These are phyloP conservation scores for Brachionus rubens DNA, from an alignment of 1,140 invertebrate genomes.

Conservation along the genomic window DNA sequence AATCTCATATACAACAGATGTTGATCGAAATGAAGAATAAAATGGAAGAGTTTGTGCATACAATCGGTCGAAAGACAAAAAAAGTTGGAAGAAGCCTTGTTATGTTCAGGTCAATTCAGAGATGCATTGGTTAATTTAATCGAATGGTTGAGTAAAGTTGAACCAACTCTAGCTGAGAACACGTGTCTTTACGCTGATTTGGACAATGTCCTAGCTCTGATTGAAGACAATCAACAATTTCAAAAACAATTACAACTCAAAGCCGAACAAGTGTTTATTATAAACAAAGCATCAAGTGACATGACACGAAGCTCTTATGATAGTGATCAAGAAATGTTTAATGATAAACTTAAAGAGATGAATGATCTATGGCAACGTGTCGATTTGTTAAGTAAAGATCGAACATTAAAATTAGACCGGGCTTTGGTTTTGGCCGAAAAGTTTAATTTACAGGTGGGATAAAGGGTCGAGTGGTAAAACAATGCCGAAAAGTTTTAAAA, in stretches of 20 bases:
- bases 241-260: conserved; percentile 17
- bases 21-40: conserved; percentile 82
- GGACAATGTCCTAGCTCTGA: conserved; percentile 85
- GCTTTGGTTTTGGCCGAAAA: conserved; percentile 81
- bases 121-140: conserved; percentile 88
- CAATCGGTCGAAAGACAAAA: conserved; percentile 90
- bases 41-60: conserved; percentile 87
- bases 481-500: conserved; percentile 83
- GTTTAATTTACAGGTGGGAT: conserved; percentile 86
- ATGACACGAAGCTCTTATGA: neutral
- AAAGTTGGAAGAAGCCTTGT: conserved; percentile 84
- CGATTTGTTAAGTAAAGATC: conserved; percentile 71
- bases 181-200: conserved; percentile 87
- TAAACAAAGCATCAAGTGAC: neutral
- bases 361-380: conserved; percentile 81
- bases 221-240: conserved; percentile 68
- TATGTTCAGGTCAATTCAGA: conserved; percentile 92
- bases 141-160: conserved; percentile 84
- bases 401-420: conserved; percentile 74
- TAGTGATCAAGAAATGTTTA: conserved; percentile 57
- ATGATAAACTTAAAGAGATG: conserved; percentile 76
- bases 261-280: conserved; percentile 11
- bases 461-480: conserved; percentile 88
- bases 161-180: conserved; percentile 72
- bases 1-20: conserved; percentile 67